Evolutionary conservation across 2,797 vertebrate genomes (phyloP).

Genomic region (Aphelocoma californica): DNA sequence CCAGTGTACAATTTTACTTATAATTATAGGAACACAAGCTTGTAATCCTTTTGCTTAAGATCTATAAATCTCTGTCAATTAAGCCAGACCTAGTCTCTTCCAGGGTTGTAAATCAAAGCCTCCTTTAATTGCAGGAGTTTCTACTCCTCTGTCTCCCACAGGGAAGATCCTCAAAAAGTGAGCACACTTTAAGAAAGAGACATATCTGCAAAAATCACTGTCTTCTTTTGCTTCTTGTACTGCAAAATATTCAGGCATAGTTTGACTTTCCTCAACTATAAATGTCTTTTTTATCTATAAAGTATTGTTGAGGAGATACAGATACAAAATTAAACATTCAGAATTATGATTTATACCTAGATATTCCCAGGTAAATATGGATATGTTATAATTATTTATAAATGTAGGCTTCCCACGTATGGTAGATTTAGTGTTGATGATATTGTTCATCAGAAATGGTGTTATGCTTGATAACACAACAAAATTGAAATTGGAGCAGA

Average conservation of each 20-base stretch:
- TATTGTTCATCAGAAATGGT: background rate
- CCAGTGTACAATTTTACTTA: too few species aligned
- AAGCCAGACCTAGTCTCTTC: too few species aligned
- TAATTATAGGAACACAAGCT: too few species aligned
- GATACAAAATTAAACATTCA: background rate
- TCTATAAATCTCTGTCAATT: too few species aligned
- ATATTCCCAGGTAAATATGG: background rate
- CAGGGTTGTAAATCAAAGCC: too few species aligned
- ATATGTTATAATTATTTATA: background rate
- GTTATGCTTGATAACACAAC: conserved; percentile 1
- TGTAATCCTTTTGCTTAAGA: too few species aligned
- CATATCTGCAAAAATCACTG: background rate
- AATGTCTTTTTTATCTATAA: background rate
- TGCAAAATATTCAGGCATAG: background rate
- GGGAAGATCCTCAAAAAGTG: background rate
- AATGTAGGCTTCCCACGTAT: background rate
- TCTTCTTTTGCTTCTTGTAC: background rate
- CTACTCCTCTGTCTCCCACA: too few species aligned
- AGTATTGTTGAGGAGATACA: background rate
- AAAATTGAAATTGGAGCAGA: conserved; percentile 1
- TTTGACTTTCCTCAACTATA: background rate
- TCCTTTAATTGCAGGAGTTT: too few species aligned
- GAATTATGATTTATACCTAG: background rate
- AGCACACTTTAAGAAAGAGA: background rate
- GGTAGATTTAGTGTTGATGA: background rate